Evolutionary conservation across 1,140 invertebrate species (phyloP).

Genomic region (Seison nebaliae): DNA sequence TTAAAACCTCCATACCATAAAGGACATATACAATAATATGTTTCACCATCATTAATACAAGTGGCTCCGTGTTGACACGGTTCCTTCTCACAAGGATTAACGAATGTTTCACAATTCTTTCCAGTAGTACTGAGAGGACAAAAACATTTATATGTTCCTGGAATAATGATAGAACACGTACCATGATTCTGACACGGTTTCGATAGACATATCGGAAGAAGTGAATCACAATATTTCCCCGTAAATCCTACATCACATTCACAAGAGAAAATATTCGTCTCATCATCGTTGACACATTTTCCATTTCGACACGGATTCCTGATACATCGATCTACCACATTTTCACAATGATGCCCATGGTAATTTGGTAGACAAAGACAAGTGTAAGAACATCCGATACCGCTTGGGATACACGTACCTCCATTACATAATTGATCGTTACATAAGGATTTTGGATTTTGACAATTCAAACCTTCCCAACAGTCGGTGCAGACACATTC

Average conservation of each 20-base stretch:
- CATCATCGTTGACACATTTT: constrained; percentile 2
- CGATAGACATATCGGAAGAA: too few relatives aligned
- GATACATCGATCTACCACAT: constrained; percentile 11
- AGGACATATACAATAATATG: constrained; percentile 35
- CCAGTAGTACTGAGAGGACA: constrained; percentile 16
- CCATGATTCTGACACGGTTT: constrained; percentile 17
- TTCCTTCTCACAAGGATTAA: constrained; percentile 13
- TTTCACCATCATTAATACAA: constrained; percentile 31
- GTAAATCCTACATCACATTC: constrained; percentile 1
- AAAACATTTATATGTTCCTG: constrained; percentile 14
- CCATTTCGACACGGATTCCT: constrained; percentile 10
- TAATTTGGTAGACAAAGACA: constrained; percentile 12
- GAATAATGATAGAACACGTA: constrained; percentile 14
- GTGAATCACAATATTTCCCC: constrained; percentile 1
- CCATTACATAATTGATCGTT: constrained; percentile 15
- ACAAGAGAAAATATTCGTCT: constrained; percentile 1
- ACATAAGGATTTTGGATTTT: constrained; percentile 8
- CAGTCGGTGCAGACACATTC: constrained; percentile 9
- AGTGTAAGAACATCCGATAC: constrained; percentile 1
- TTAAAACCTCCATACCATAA: constrained; percentile 13
- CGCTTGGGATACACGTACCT: constrained; percentile 16
- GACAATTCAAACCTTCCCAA: constrained; percentile 8
- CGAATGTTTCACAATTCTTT: constrained; percentile 14
- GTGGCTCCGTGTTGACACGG: constrained; percentile 17
- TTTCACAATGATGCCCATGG: constrained; percentile 13